phyloP scores from a whole-genome alignment of 2,888 invertebrate genomes.

The Trissonchulus latispiculum region DNA sequence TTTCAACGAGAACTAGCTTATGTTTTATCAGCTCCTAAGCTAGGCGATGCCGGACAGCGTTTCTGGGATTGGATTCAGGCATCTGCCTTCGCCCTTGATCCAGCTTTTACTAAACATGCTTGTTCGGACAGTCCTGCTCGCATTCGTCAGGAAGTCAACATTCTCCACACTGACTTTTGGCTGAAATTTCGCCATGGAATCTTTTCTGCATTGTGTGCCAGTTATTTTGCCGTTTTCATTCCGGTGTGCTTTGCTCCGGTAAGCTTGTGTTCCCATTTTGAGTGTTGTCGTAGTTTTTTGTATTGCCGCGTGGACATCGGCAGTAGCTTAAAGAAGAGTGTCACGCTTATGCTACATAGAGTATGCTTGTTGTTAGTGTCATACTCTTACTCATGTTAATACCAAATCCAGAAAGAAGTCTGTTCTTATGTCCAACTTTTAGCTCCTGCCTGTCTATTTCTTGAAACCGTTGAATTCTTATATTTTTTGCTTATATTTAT shows the following conservation, averaged over 20 bases:
- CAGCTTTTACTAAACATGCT: conserved; percentile 40
- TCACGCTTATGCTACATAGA: no score
- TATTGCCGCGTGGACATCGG: no score
- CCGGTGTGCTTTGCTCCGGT: conserved; percentile 82
- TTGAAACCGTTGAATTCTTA: conserved; percentile 30
- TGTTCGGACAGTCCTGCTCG: conserved; percentile 47
- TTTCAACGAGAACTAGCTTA: conserved; percentile 25
- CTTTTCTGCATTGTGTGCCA: conserved; percentile 68
- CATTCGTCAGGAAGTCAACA: conserved; percentile 69
- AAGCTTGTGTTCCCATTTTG: conserved; percentile 32
- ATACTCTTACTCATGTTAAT: no score
- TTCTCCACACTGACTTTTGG: conserved; percentile 74
- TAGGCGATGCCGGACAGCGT: background rate
- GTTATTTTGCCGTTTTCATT: conserved; percentile 76
- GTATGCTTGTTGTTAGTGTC: no score
- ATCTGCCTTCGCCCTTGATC: conserved; percentile 15
- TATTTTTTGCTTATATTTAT: conserved; percentile 8
- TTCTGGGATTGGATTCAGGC: conserved; percentile 16
- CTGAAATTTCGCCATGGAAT: conserved; percentile 75
- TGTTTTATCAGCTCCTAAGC: conserved; percentile 11
- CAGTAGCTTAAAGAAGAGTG: no score
- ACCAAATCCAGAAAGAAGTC: no score
- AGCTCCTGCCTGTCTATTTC: no score
- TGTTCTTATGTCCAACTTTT: no score
- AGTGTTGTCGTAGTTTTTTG: no score